phyloP scores from a whole-genome alignment of 2,888 invertebrate genomes.

The Trissoscelio sp. region DNA sequence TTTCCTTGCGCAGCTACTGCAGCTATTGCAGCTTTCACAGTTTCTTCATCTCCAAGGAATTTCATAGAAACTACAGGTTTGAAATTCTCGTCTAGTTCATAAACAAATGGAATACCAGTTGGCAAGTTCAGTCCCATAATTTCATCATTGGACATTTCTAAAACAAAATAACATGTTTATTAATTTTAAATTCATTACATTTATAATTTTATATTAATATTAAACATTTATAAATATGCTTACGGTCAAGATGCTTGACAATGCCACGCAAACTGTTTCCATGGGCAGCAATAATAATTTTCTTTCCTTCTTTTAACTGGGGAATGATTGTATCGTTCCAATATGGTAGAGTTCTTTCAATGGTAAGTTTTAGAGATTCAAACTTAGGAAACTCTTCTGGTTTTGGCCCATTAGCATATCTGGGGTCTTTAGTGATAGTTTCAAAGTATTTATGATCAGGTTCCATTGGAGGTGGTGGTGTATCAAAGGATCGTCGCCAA shows the following conservation, averaged over 20 bases:
- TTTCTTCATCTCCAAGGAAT: constrained; percentile 87
- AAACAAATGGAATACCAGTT: constrained; percentile 87
- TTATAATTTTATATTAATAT: constrained; percentile 3
- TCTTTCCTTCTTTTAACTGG: constrained; percentile 91
- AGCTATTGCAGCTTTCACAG: constrained; percentile 86
- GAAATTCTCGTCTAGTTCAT: constrained; percentile 85
- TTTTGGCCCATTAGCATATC: constrained; percentile 89
- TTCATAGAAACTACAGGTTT: constrained; percentile 86
- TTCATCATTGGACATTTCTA: constrained; percentile 85
- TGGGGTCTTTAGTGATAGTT: constrained; percentile 89
- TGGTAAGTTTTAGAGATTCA: constrained; percentile 92
- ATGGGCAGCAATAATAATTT: constrained; percentile 92
- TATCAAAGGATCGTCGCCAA: constrained; percentile 93
- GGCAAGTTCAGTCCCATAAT: constrained; percentile 87
- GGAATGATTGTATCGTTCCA: constrained; percentile 94
- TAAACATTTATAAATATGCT: too few relatives aligned
- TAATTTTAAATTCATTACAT: not conserved
- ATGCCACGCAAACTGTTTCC: constrained; percentile 94
- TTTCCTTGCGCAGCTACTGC: constrained; percentile 87
- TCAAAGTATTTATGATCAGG: constrained; percentile 90
- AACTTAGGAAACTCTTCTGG: constrained; percentile 91
- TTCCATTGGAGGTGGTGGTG: constrained; percentile 92
- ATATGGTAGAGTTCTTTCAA: constrained; percentile 92
- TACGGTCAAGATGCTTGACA: constrained; percentile 93
- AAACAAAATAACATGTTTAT: constrained; percentile 11